A percentile compares a stretch with the other conserved stretches of the same genome.
Evolutionary conservation across 2,113 vertebrate genomes (phyloP).

Genomic region (Xiphophorus couchianus): DNA sequence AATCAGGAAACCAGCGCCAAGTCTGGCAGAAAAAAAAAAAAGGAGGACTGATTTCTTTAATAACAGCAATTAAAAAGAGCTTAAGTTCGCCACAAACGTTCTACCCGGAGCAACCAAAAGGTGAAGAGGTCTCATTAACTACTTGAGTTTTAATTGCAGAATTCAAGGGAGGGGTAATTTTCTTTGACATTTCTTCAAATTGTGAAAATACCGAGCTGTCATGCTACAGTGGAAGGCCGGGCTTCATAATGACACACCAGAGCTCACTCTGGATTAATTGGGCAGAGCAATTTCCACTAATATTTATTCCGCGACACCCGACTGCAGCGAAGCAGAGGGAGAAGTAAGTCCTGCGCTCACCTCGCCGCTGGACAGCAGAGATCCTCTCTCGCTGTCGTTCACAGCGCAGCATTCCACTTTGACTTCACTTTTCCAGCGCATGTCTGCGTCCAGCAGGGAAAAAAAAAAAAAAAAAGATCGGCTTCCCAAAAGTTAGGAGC

Average conservation of each 20-base stretch:
- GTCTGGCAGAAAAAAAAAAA: constrained; percentile 60
- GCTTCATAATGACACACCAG: constrained; percentile 35
- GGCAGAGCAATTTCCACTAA: constrained; percentile 28
- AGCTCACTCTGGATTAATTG: constrained; percentile 46
- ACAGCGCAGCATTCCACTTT: constrained; percentile 83
- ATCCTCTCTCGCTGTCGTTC: constrained; percentile 79
- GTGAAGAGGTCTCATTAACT: constrained; percentile 88
- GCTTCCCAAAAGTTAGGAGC: constrained; percentile 10
- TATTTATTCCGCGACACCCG: constrained; percentile 16
- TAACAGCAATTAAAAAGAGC: constrained; percentile 84
- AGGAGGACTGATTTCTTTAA: constrained; percentile 85
- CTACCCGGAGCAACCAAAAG: constrained; percentile 77
- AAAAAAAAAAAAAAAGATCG: neutral
- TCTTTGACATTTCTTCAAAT: constrained; percentile 81
- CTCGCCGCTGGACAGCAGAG: constrained; percentile 80
- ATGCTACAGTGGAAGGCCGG: constrained; percentile 35
- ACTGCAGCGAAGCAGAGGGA: neutral
- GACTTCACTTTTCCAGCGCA: constrained; percentile 92
- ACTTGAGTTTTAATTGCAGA: constrained; percentile 86
- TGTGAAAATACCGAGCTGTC: constrained; percentile 75
- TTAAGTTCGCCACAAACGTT: constrained; percentile 74
- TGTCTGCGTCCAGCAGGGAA: constrained; percentile 53
- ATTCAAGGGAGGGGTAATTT: constrained; percentile 74
- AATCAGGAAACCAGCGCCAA: constrained; percentile 75
- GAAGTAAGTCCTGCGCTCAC: constrained; percentile 72